phyloP scores from a whole-genome alignment of 2,888 invertebrate genomes.

The Drosophila austrosaltans region DNA sequence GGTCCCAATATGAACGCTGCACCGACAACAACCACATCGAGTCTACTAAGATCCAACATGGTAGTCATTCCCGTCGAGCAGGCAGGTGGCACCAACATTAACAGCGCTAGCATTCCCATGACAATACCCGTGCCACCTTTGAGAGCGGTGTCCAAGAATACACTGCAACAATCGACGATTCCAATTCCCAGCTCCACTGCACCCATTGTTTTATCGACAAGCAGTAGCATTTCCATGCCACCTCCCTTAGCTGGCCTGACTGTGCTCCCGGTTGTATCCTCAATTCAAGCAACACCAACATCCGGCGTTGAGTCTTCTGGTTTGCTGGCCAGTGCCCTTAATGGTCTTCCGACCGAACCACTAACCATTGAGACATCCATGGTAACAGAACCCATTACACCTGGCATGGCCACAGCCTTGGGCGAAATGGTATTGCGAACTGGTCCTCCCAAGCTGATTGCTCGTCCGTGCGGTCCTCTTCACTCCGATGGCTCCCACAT shows the following conservation, averaged over 20 bases:
- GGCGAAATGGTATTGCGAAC: constrained; percentile 80
- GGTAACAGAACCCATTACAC: constrained; percentile 57
- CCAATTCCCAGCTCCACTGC: constrained; percentile 3
- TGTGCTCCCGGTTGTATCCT: constrained; percentile 18
- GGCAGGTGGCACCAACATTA: constrained; percentile 14
- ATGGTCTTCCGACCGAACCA: constrained; percentile 53
- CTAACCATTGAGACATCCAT: constrained; percentile 45
- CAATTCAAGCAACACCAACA: neutral
- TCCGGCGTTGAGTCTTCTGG: constrained; percentile 33
- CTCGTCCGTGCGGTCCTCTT: constrained; percentile 84
- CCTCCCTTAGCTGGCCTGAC: constrained; percentile 80
- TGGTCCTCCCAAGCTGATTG: constrained; percentile 83
- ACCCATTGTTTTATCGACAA: too few species aligned
- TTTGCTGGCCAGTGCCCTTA: constrained; percentile 53
- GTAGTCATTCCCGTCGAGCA: constrained; percentile 82
- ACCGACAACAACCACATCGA: constrained; percentile 40
- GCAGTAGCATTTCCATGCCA: constrained; percentile 41
- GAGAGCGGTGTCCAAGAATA: constrained; percentile 79
- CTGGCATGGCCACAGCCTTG: constrained; percentile 74
- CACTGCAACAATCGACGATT: constrained; percentile 45
- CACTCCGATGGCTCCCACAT: constrained; percentile 83
- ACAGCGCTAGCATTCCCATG: constrained; percentile 45
- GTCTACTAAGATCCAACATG: constrained; percentile 80
- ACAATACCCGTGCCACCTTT: constrained; percentile 78
- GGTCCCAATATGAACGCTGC: constrained; percentile 1